Evolutionary conservation across 2,888 invertebrate genomes (phyloP), one percentile per base, ranked within the genome.

Genomic region (Prosopocoilus inquinatus): DNA sequence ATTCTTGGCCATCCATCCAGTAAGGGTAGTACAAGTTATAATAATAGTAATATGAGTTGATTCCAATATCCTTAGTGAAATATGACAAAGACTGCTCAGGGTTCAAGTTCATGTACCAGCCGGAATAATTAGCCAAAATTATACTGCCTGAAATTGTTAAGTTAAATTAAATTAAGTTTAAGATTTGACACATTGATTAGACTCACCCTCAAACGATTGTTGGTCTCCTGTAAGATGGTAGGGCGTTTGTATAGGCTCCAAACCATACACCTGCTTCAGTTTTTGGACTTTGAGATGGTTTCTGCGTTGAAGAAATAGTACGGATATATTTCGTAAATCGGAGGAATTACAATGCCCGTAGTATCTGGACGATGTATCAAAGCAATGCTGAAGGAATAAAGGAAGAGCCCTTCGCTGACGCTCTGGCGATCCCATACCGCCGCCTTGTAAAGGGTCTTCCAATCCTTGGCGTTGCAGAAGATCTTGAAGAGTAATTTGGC

Each of bases 251-350:
- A 28, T 28, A 5, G 20, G 20, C 20, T 28, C 20, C 20, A 28
- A 28, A 0, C 78, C 77, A 16, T 76, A 78, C 68, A 81, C 78
- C 70, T 86, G 81, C 69, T 82, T 82, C 67, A 85, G 79, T 72
- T 82, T 79, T 66, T 86, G 82, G 3, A 85, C 88, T 55, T 85
- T 80, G 36, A 81, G 72, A 91, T 83, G 57, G 88, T 81, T 69
- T 88, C 84, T 54, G 82, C 79, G 69, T 85, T 86, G 72, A 86
- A 82, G 80, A 88, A 90, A 75, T 82, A 82, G 63, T 87, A 83
- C 0, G 91, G 91, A 73, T 85, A 82, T 59, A 89, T 79, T 75
- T 91, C 91, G 69, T 89, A 88, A 51, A 85, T 79, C 47, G 89
- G 84, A 11, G 90, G 90, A 8, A 90, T 75, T 35, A 84, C 77